These are phyloP conservation scores for Nymphalis io DNA, from an alignment of 1,140 invertebrate species.

Conservation along the genomic window DNA sequence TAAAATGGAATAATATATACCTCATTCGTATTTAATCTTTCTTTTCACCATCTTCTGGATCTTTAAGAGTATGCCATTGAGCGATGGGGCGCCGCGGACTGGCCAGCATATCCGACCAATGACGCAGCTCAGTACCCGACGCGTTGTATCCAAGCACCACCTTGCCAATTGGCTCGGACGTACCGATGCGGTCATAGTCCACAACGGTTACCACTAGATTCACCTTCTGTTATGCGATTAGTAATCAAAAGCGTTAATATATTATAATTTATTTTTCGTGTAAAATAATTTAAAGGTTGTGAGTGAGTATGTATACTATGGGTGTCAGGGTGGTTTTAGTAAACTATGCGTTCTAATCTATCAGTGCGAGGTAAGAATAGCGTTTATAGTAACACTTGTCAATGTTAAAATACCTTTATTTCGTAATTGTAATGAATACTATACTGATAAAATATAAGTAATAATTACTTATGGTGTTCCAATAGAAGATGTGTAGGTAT, in stretches of 20 bases:
- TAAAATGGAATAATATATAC: too few species aligned
- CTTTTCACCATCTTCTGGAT: conserved; percentile 96
- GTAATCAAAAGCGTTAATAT: conserved; percentile 26
- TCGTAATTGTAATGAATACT: too few species aligned
- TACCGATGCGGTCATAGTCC: conserved; percentile 99
- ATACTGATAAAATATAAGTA: too few species aligned
- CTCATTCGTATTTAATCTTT: conserved; percentile 85
- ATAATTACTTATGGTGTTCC: too few species aligned
- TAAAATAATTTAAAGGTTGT: too few species aligned
- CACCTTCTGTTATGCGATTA: conserved; percentile 92
- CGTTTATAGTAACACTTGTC: too few species aligned
- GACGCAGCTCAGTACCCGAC: conserved; percentile 97
- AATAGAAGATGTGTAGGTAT: neutral
- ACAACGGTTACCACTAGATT: conserved; percentile 99
- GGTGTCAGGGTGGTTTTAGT: too few species aligned
- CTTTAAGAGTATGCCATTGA: conserved; percentile 99
- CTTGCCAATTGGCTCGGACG: conserved; percentile 99
- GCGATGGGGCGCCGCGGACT: conserved; percentile 98
- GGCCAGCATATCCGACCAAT: conserved; percentile 99
- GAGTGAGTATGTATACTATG: too few species aligned
- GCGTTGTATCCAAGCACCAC: conserved; percentile 98
- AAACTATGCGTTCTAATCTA: too few species aligned
- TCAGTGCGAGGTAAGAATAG: too few species aligned
- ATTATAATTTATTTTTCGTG: neutral
- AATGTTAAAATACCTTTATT: too few species aligned